These are phyloP conservation scores for Chlorodrepanis virens DNA, from an alignment of 2,113 vertebrate genomes.

Conservation along the genomic window DNA sequence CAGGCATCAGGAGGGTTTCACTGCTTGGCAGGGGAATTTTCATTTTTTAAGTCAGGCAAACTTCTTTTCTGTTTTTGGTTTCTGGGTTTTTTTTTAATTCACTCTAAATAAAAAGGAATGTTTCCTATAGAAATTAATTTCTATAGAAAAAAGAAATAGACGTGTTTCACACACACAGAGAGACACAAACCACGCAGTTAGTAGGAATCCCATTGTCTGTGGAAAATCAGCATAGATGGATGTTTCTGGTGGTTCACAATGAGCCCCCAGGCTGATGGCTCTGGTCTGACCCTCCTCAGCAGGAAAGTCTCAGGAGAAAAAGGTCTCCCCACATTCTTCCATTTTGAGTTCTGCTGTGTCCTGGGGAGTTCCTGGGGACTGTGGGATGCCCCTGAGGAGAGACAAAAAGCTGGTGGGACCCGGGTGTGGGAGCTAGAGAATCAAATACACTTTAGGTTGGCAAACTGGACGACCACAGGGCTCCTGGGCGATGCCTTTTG, in stretches of 20 bases:
- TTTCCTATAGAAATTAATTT: neutral
- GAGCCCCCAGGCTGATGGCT: neutral
- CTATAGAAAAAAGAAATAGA: neutral
- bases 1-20: neutral
- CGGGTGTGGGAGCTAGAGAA: neutral
- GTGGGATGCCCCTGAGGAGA: neutral
- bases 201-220: neutral
- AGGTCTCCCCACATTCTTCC: fast-evolving
- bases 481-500: neutral
- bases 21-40: neutral
- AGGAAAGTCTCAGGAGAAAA: neutral
- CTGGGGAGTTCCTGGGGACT: neutral
- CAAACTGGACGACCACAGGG: neutral
- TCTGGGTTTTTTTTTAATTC: neutral
- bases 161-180: neutral
- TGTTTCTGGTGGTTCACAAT: neutral
- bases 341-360: neutral
- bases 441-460: neutral
- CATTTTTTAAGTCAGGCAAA: neutral
- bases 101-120: neutral
- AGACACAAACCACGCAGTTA: neutral
- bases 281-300: neutral
- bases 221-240: neutral
- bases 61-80: neutral
- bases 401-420: neutral